Conservation (phyloP, 2,888 invertebrate species). For the Deroplatys truncata region DNA sequence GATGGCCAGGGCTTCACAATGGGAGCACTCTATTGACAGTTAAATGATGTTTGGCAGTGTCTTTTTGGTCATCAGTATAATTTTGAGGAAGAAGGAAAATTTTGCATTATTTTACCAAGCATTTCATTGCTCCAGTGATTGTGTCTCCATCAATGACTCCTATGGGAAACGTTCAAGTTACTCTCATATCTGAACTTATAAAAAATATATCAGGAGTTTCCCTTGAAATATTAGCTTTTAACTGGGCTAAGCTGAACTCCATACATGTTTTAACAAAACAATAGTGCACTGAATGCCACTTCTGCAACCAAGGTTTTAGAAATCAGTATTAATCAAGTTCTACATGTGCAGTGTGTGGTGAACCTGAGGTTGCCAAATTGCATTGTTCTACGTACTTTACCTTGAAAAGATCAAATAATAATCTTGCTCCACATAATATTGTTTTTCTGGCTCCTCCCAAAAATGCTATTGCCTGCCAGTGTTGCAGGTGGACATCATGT, state of each 20-base stretch:
- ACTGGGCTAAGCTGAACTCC: slow-evolving; percentile 21
- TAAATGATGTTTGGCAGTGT: slow-evolving; percentile 97
- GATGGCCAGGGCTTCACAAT: slow-evolving; percentile 72
- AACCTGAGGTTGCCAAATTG: not conserved
- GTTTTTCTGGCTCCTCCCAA: slow-evolving; percentile 61
- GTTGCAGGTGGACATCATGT: slow-evolving; percentile 46
- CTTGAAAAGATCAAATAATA: slow-evolving; percentile 47
- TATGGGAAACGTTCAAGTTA: slow-evolving; percentile 34
- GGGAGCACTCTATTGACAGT: slow-evolving; percentile 98
- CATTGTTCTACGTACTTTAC: slow-evolving; percentile 48
- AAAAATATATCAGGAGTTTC: slow-evolving; percentile 25
- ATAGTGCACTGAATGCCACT: not conserved
- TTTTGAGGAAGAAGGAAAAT: slow-evolving; percentile 71
- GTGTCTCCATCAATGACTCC: slow-evolving; percentile 47
- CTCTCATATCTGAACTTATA: slow-evolving; percentile 35
- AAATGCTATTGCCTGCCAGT: slow-evolving; percentile 48
- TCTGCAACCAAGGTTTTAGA: slow-evolving; percentile 10
- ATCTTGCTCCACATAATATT: slow-evolving; percentile 60
- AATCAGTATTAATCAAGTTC: not conserved
- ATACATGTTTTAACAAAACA: not conserved
- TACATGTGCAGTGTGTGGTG: slow-evolving; percentile 8
- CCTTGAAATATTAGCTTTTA: slow-evolving; percentile 19
- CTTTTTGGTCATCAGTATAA: slow-evolving; percentile 89
- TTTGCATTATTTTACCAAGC: slow-evolving; percentile 82
- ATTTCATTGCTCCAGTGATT: slow-evolving; percentile 78